Evolutionary conservation across 2,113 vertebrate genomes (phyloP).

Genomic region (Dendrocopos noguchii): DNA sequence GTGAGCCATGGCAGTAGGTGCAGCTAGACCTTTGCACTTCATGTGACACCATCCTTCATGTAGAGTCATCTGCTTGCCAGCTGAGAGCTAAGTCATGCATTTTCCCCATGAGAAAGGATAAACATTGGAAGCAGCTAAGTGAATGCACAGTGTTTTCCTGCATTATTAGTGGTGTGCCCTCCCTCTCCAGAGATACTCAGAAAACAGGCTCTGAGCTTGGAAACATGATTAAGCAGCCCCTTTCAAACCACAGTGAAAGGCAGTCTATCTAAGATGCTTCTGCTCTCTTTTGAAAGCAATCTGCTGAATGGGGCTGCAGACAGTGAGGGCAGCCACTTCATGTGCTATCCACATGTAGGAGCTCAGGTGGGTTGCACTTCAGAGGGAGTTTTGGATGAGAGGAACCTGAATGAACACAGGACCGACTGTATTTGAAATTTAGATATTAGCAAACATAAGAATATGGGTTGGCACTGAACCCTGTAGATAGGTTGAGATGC

Average conservation of each 20-base stretch:
- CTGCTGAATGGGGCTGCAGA: background rate
- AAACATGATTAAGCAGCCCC: background rate
- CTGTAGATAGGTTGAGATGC: background rate
- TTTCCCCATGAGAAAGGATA: background rate
- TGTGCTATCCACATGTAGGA: background rate
- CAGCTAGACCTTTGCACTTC: accelerated
- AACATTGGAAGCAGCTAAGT: background rate
- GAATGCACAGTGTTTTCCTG: background rate
- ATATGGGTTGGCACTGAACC: background rate
- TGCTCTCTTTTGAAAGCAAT: background rate
- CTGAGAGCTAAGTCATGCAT: background rate
- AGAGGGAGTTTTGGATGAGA: background rate
- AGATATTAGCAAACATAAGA: background rate
- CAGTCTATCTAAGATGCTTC: background rate
- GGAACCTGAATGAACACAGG: background rate
- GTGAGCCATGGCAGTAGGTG: background rate
- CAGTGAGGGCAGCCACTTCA: accelerated
- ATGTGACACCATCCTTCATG: background rate
- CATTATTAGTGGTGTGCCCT: background rate
- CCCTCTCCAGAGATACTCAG: background rate
- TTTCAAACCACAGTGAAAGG: background rate
- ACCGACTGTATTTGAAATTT: background rate
- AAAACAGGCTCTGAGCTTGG: background rate
- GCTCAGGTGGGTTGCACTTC: conserved; percentile 7
- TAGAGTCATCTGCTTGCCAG: background rate